Conservation (phyloP, 92 coral and sea anemone genomes). For the Palythoa grandiflora region DNA sequence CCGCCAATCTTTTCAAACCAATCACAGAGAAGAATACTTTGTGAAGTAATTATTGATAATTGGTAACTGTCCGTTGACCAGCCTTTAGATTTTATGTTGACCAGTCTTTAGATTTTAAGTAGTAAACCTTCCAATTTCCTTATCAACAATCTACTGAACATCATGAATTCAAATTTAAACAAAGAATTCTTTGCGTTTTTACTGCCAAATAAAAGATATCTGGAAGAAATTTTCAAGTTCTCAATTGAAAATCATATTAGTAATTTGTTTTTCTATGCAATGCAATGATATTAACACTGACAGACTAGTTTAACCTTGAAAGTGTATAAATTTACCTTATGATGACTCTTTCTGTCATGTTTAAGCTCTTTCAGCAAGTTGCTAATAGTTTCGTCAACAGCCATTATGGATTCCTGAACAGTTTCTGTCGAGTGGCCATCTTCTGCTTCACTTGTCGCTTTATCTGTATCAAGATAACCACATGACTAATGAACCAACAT, state of each 20-base stretch:
- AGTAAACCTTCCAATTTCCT: no score
- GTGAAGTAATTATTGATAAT: not conserved
- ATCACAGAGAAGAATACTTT: not conserved
- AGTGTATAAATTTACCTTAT: conserved; percentile 61
- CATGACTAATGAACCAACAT: no score
- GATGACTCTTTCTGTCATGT: conserved; percentile 84
- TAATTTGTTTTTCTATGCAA: no score
- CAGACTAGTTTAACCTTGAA: not conserved
- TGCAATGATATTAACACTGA: not conserved
- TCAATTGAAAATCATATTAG: no score
- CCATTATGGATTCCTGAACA: conserved; percentile 90
- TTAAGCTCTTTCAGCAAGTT: conserved; percentile 85
- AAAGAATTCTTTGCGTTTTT: no score
- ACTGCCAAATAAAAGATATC: no score
- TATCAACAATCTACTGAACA: no score
- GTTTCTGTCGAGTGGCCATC: conserved; percentile 70
- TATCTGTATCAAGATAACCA: not conserved
- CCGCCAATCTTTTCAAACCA: not conserved
- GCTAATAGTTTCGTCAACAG: conserved; percentile 90
- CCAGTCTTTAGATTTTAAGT: not conserved
- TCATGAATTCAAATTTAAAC: no score
- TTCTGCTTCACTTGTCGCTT: conserved; percentile 53
- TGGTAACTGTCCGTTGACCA: not conserved
- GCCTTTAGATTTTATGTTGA: not conserved
- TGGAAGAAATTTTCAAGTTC: no score